Conservation (phyloP, 2,888 invertebrate genomes). For the Colostygia pectinataria region DNA sequence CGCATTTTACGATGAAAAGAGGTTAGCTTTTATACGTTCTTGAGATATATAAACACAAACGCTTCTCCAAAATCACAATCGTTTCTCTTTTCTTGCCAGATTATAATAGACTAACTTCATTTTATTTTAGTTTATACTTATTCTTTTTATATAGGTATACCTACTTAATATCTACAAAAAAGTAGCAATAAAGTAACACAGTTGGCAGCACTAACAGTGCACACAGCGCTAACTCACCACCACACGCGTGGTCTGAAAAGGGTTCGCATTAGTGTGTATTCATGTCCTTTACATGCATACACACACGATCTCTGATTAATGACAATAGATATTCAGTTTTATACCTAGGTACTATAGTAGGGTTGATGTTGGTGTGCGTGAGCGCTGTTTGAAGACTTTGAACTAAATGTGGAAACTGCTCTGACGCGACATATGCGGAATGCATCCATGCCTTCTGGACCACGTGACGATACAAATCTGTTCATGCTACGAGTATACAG, state of each 20-base stretch:
- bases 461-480: slow-evolving; percentile 17
- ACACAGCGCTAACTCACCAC: slow-evolving; percentile 34
- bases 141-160: too few relatives aligned
- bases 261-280: slow-evolving; percentile 44
- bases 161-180: background rate
- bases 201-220: slow-evolving; percentile 31
- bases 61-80: too few relatives aligned
- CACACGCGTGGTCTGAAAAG: slow-evolving; percentile 44
- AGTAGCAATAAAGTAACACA: slow-evolving; percentile 5
- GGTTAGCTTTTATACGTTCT: too few relatives aligned
- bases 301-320: slow-evolving; percentile 48
- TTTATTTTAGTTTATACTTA: too few relatives aligned
- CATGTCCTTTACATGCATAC: slow-evolving; percentile 3
- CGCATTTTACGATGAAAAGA: too few relatives aligned
- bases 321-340: slow-evolving; percentile 45
- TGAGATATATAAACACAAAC: too few relatives aligned
- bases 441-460: slow-evolving; percentile 35
- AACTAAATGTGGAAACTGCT: slow-evolving; percentile 61
- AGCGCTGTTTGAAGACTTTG: slow-evolving; percentile 42
- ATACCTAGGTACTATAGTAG: slow-evolving; percentile 21
- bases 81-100: background rate
- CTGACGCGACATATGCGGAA: slow-evolving; percentile 57
- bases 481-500: too few relatives aligned
- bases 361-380: slow-evolving; percentile 36
- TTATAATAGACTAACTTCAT: too few relatives aligned